Evolutionary conservation across 2,797 vertebrate genomes (phyloP).

Genomic region (Numenius phaeopus): DNA sequence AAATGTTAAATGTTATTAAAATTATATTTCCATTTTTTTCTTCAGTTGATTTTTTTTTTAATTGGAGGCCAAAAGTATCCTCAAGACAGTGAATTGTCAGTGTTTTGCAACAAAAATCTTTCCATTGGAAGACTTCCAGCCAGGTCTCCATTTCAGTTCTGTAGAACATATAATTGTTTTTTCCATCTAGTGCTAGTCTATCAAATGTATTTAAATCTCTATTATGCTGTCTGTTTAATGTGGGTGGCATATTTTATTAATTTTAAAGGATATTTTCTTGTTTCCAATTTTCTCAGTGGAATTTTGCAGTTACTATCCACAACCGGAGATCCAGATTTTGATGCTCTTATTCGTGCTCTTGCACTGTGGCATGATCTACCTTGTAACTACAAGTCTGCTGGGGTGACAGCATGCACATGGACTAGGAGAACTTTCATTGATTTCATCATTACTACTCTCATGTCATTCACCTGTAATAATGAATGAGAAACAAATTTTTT

Average conservation of each 20-base stretch:
- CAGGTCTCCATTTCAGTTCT: constrained; percentile 25
- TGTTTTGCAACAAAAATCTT: constrained; percentile 4
- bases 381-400: neutral
- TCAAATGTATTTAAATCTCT: neutral
- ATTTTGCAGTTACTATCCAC: neutral
- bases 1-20: neutral
- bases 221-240: neutral
- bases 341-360: neutral
- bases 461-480: neutral
- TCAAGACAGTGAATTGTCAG: constrained; percentile 9
- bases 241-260: neutral
- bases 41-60: neutral
- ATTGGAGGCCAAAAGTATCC: constrained; percentile 19
- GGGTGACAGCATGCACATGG: neutral
- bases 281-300: neutral
- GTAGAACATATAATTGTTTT: constrained; percentile 8
- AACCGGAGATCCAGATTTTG: neutral
- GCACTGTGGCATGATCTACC: neutral
- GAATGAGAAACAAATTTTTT: neutral
- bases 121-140: constrained; percentile 26
- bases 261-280: neutral
- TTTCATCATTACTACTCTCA: neutral
- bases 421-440: neutral
- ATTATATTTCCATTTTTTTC: neutral
- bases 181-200: neutral